These are phyloP conservation scores for Zophobas atratus DNA, from an alignment of 1,140 invertebrate species.

Conservation along the genomic window DNA sequence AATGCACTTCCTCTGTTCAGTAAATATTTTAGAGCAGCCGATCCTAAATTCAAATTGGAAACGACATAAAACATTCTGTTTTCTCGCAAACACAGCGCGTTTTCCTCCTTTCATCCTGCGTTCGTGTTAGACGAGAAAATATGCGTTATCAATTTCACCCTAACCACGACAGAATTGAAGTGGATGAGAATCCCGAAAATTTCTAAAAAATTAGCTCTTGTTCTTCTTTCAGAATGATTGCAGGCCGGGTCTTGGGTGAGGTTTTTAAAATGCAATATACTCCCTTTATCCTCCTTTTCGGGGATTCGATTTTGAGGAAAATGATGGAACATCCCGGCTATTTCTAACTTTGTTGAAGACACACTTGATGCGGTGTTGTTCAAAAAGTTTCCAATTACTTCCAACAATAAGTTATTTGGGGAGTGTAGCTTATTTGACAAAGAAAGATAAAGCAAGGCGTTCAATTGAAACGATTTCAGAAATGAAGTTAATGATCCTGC, in stretches of 20 bases:
- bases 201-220: conserved; percentile 21
- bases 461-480: conserved; percentile 52
- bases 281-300: neutral
- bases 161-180: conserved; percentile 30
- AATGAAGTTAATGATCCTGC: conserved; percentile 54
- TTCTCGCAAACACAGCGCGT: conserved; percentile 17
- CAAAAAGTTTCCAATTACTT: conserved; percentile 39
- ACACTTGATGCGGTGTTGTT: conserved; percentile 39
- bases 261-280: neutral
- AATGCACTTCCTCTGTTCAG: neutral
- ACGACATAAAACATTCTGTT: conserved; percentile 36
- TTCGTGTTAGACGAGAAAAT: conserved; percentile 26
- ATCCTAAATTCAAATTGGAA: conserved; percentile 36
- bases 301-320: conserved; percentile 13
- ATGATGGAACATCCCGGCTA: neutral
- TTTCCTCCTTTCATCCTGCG: conserved; percentile 21
- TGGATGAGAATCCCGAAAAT: conserved; percentile 18
- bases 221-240: conserved; percentile 6
- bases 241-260: neutral
- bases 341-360: conserved; percentile 12
- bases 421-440: conserved; percentile 33
- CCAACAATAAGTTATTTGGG: conserved; percentile 38
- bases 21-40: conserved; percentile 11
- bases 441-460: conserved; percentile 49
- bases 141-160: conserved; percentile 37